A percentile compares a stretch with the other conserved stretches of the same genome.
These are phyloP conservation scores for Bombus confusus DNA, from an alignment of 1,140 invertebrate genomes.

Conservation along the genomic window DNA sequence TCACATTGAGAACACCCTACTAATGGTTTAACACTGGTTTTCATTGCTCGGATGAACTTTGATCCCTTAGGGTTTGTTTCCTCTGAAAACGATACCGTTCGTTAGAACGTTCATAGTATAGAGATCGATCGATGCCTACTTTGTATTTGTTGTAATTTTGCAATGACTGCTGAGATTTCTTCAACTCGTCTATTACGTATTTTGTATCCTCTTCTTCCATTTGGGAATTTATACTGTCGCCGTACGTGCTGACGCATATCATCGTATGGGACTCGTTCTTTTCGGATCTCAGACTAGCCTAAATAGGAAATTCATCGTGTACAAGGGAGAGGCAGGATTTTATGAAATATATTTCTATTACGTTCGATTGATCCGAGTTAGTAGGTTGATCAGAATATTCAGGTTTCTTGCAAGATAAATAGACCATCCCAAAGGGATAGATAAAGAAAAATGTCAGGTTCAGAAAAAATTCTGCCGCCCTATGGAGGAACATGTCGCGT, in stretches of 20 bases:
- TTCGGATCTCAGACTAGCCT: conserved; percentile 6
- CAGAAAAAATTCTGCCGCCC: conserved; percentile 57
- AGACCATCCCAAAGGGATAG: conserved; percentile 60
- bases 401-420: conserved; percentile 22
- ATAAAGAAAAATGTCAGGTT: conserved; percentile 60
- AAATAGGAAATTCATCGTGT: background rate
- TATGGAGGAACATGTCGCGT: background rate
- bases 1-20: background rate
- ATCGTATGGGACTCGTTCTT: conserved; percentile 26
- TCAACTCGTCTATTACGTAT: conserved; percentile 70
- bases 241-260: conserved; percentile 65
- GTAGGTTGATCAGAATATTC: background rate
- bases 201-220: conserved; percentile 68
- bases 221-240: conserved; percentile 62
- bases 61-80: background rate
- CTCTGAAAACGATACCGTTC: background rate
- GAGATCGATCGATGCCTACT: conserved; percentile 35
- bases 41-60: conserved; percentile 25
- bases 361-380: conserved; percentile 55
- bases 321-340: background rate
- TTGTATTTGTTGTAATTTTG: conserved; percentile 56
- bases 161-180: conserved; percentile 69
- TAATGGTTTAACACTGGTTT: background rate
- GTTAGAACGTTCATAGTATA: background rate
- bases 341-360: conserved; percentile 25